phyloP scores from a whole-genome alignment of 2,888 invertebrate species.

The Uropetala carovei region DNA sequence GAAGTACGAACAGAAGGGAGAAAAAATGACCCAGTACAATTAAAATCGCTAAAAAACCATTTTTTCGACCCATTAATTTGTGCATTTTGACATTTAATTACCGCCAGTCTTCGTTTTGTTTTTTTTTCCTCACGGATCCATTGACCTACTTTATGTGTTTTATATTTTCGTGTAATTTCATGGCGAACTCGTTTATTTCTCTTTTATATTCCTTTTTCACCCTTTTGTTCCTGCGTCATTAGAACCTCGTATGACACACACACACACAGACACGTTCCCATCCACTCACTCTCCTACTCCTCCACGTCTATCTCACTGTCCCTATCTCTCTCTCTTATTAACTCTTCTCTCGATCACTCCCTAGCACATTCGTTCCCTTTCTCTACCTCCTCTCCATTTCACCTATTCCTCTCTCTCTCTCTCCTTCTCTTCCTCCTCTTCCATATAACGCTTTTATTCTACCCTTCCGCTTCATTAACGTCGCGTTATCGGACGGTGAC shows the following conservation, averaged over 20 bases:
- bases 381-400: neutral
- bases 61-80: conserved; percentile 43
- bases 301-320: neutral
- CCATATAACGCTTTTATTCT: conserved; percentile 32
- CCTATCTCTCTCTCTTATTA: neutral
- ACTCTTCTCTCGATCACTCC: neutral
- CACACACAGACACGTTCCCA: neutral
- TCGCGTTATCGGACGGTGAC: conserved; percentile 59
- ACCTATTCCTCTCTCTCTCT: neutral
- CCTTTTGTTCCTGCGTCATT: neutral
- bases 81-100: conserved; percentile 27
- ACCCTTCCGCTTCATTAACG: conserved; percentile 60
- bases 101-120: neutral
- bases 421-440: neutral
- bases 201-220: neutral
- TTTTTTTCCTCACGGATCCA: conserved; percentile 20
- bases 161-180: neutral
- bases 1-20: neutral
- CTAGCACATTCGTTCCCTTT: neutral
- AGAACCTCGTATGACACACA: neutral
- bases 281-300: neutral
- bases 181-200: neutral
- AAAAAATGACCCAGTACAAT: neutral
- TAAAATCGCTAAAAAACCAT: neutral
- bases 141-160: conserved; percentile 25